Conservation (phyloP, 1,140 invertebrate genomes). For the Pseudomyrmex concolor region DNA sequence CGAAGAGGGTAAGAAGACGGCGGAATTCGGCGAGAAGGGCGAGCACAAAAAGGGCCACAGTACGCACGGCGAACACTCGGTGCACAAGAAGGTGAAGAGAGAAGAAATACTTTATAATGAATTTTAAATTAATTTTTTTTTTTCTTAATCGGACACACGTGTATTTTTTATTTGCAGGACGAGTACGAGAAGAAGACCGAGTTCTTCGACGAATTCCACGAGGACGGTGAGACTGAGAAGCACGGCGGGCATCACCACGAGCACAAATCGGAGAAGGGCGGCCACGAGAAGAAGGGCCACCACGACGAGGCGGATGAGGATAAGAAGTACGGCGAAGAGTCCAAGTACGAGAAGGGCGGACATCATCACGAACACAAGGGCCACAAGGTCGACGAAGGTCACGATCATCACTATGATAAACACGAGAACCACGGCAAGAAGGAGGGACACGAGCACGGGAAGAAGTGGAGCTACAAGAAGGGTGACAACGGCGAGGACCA, state of each 20-base stretch:
- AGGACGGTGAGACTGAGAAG: constrained; percentile 82
- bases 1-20: constrained; percentile 79
- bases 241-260: constrained; percentile 80
- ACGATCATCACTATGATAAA: constrained; percentile 85
- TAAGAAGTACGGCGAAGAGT: constrained; percentile 86
- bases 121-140: not conserved
- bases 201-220: constrained; percentile 85
- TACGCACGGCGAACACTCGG: constrained; percentile 84
- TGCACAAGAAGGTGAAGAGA: constrained; percentile 83
- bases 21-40: constrained; percentile 82
- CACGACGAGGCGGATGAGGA: constrained; percentile 84
- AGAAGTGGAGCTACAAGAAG: constrained; percentile 86
- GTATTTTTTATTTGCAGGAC: constrained; percentile 73
- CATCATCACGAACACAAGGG: constrained; percentile 86
- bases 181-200: constrained; percentile 85
- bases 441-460: constrained; percentile 84
- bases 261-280: constrained; percentile 80
- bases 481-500: constrained; percentile 74
- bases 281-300: constrained; percentile 84
- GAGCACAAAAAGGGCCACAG: constrained; percentile 84
- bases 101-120: too few relatives aligned
- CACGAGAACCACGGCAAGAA: constrained; percentile 83
- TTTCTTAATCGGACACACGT: too few relatives aligned
- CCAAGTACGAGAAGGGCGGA: constrained; percentile 86
- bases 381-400: constrained; percentile 85